phyloP scores from a whole-genome alignment of 1,140 invertebrate species.

The Papilio glaucus region DNA sequence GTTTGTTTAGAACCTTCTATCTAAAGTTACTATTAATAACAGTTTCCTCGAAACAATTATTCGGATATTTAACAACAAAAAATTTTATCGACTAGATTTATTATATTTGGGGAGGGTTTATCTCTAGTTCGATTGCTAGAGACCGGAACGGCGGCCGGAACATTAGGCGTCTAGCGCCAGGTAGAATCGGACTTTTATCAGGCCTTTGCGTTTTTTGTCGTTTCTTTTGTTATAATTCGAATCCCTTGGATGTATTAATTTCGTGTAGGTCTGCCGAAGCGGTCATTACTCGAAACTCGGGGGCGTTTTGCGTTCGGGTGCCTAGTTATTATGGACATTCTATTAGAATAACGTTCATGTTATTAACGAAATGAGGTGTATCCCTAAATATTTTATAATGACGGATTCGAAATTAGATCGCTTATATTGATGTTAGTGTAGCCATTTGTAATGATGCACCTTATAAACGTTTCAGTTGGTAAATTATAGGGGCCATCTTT shows the following conservation, averaged over 20 bases:
- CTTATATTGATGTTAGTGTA: conserved; percentile 63
- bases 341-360: conserved; percentile 78
- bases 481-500: conserved; percentile 48
- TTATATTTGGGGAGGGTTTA: conserved; percentile 79
- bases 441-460: conserved; percentile 56
- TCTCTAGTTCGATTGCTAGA: conserved; percentile 66
- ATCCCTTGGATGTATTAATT: conserved; percentile 80
- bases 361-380: conserved; percentile 79
- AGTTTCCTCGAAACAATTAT: conserved; percentile 76
- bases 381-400: conserved; percentile 83
- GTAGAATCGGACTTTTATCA: conserved; percentile 76
- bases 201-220: conserved; percentile 79
- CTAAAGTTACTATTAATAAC: conserved; percentile 63
- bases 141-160: conserved; percentile 57
- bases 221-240: conserved; percentile 75
- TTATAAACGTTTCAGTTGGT: conserved; percentile 53
- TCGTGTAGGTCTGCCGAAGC: conserved; percentile 70
- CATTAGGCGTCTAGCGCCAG: conserved; percentile 61
- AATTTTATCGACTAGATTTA: conserved; percentile 79
- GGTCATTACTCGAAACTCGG: conserved; percentile 77
- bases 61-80: conserved; percentile 68
- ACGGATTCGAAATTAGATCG: conserved; percentile 60
- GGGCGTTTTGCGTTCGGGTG: conserved; percentile 77
- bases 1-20: conserved; percentile 15
- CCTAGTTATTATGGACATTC: conserved; percentile 77